Conservation (phyloP, 2,888 invertebrate genomes). For the Athetis lepigone region DNA sequence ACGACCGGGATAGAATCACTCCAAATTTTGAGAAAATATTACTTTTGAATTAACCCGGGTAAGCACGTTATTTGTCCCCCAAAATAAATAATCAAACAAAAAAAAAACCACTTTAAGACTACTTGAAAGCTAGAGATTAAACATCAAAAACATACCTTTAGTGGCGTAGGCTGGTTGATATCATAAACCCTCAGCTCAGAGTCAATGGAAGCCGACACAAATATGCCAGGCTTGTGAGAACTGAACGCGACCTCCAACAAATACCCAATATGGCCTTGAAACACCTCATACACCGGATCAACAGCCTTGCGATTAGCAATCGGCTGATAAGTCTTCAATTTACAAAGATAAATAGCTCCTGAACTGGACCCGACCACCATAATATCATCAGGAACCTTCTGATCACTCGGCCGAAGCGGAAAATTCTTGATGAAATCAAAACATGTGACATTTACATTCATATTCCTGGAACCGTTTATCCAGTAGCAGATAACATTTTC, state of each 20-base stretch:
- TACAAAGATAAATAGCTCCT: conserved; percentile 78
- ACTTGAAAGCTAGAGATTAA: no score
- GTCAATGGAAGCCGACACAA: conserved; percentile 81
- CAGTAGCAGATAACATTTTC: conserved; percentile 76
- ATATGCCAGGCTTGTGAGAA: conserved; percentile 75
- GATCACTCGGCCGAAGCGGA: conserved; percentile 74
- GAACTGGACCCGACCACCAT: conserved; percentile 81
- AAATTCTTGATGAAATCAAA: conserved; percentile 81
- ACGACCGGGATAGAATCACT: no score
- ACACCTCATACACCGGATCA: conserved; percentile 78
- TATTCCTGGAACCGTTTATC: conserved; percentile 75
- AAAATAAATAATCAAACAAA: no score
- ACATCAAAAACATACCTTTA: conserved; percentile 73
- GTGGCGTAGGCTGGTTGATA: conserved; percentile 74
- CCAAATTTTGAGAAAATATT: no score
- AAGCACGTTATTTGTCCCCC: no score
- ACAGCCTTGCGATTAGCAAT: conserved; percentile 60
- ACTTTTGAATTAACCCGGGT: no score
- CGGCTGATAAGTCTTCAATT: conserved; percentile 65
- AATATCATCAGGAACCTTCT: conserved; percentile 74
- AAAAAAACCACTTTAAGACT: neutral
- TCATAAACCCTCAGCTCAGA: conserved; percentile 82
- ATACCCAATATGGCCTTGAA: conserved; percentile 77
- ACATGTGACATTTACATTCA: conserved; percentile 76
- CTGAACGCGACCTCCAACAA: conserved; percentile 80